These are phyloP conservation scores for Leuciscus idus DNA, from an alignment of 2,113 vertebrate species.

Conservation along the genomic window DNA sequence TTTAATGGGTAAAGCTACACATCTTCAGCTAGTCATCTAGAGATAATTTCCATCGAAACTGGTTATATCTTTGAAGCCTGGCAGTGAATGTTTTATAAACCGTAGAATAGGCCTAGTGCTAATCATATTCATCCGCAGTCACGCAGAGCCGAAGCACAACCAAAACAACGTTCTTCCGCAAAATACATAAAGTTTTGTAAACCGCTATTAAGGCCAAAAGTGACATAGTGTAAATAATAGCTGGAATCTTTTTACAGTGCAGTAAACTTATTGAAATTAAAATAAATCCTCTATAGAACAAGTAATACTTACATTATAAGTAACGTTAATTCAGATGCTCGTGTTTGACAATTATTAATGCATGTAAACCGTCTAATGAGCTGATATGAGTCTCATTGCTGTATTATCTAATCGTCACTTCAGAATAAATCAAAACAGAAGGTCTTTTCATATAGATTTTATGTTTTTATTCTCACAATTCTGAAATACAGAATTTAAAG, in stretches of 20 bases:
- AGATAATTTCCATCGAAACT: too few relatives aligned
- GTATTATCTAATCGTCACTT: not conserved
- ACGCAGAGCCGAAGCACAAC: too few relatives aligned
- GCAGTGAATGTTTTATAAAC: too few relatives aligned
- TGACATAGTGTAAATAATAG: too few relatives aligned
- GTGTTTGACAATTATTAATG: not conserved
- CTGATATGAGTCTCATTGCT: not conserved
- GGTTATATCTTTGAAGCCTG: too few relatives aligned
- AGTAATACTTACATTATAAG: not conserved
- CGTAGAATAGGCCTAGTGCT: too few relatives aligned
- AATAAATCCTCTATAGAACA: not conserved
- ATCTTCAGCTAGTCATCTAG: too few relatives aligned
- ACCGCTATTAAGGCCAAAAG: too few relatives aligned
- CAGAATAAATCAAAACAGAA: not conserved
- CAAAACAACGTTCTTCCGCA: too few relatives aligned
- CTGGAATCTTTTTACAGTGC: not conserved
- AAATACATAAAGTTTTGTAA: too few relatives aligned
- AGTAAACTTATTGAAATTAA: not conserved
- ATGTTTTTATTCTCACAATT: not conserved
- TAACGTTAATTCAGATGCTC: not conserved
- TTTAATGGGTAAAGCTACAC: too few relatives aligned
- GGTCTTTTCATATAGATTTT: not conserved
- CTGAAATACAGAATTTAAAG: constrained; percentile 1
- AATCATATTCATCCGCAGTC: too few relatives aligned
- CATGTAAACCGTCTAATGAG: not conserved